phyloP scores from a whole-genome alignment of 2,113 vertebrate genomes.

The Choloepus hoffmanni region DNA sequence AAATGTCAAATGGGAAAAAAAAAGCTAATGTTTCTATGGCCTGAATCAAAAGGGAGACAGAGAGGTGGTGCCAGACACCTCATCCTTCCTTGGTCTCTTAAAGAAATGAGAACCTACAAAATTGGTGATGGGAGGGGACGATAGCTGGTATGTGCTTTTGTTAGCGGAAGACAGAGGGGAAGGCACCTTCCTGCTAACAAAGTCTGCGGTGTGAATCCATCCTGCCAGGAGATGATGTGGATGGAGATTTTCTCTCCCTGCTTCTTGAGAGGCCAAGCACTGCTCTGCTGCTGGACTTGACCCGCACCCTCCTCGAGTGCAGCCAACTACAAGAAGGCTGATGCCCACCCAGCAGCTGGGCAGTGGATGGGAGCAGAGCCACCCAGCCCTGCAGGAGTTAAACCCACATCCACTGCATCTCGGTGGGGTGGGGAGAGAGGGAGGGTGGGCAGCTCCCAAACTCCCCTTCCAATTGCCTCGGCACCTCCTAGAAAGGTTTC shows the following conservation, averaged over 20 bases:
- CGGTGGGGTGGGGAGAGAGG: rapidly evolving
- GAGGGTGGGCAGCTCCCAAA: not conserved
- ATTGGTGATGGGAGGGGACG: not conserved
- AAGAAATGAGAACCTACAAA: not conserved
- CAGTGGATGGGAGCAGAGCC: not conserved
- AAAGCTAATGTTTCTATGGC: not conserved
- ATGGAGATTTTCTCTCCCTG: rapidly evolving
- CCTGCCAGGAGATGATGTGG: rapidly evolving
- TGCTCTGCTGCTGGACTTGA: rapidly evolving
- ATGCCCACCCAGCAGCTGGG: rapidly evolving
- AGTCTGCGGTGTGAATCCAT: not conserved
- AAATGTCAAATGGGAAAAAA: too few species aligned
- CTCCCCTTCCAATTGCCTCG: not conserved
- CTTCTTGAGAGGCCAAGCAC: not conserved
- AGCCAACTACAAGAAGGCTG: not conserved
- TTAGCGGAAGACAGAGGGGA: rapidly evolving
- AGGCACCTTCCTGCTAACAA: not conserved
- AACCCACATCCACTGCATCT: too few species aligned
- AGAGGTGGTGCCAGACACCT: not conserved
- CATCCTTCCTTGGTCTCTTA: not conserved
- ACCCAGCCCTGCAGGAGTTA: too few species aligned
- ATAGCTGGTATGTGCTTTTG: not conserved
- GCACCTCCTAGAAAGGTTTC: not conserved
- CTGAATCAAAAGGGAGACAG: not conserved
- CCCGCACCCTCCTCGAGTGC: not conserved